Base-by-base conservation (phyloP, 2,888 invertebrate genomes). In the Listrodromus nycthemerus region DNA sequence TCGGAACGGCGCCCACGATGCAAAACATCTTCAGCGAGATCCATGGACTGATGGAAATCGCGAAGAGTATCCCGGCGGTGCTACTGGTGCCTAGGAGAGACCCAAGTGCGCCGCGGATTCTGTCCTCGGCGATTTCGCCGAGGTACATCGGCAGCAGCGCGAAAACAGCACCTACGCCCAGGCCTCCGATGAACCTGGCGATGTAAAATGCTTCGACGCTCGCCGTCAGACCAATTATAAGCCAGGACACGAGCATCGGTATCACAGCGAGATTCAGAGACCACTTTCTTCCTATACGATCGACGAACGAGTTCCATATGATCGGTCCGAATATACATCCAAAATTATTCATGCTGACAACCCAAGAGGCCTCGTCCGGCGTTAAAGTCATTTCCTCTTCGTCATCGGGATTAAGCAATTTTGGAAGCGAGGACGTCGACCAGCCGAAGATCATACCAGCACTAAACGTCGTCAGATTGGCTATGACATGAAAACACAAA, bases 231-330 rank as follows among this genome's bases (percentile, higher is more conserved):
- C 52, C 63, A 41, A 70, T 67, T 24, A 79, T 55, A 7, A 58
- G 37, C 63, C 55, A 84, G 4, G 77, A 55, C 3, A 50, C 4
- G 10, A 81, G 67, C 55, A 74, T 67, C 13, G 84, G 81, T 1
- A 84, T 7, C n/a, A 55, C 19, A 8, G 61, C 69, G 7, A 66
- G n/a, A 2, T 50, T n/a, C 2, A 81, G 67, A 2, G 77, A 50
- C n/a, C 61, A 41, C 45, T 84, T 84, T 67, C 81, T 55, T 13
- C 84, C 84, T 30, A 81, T 78, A 45, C 37, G 50, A 37, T 82
- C 79, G 27, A 75, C 5, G 21, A 52, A 6, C 24, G 70, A 21
- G 27, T 73, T 48, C 45, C 37, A 45, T n/a, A 52, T 19, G 5
- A 84, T 45, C 16, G 82, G 48, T 6, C 81, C 84, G n/a, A 78